phyloP scores from a whole-genome alignment of 2,888 invertebrate genomes.

The Periphyllus acericola region DNA sequence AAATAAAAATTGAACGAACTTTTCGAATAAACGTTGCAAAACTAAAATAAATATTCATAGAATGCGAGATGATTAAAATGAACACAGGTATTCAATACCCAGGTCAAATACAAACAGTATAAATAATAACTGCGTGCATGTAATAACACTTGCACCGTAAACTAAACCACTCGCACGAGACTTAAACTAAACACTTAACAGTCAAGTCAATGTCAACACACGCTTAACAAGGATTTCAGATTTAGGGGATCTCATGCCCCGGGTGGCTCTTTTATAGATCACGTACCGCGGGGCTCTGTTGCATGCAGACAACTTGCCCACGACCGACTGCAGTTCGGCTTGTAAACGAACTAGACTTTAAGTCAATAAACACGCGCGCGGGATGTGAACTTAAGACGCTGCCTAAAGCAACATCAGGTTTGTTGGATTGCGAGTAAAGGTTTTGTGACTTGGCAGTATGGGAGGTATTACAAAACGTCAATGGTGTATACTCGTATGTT shows the following conservation, averaged over 20 bases:
- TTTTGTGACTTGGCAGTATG: neutral
- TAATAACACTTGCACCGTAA: neutral
- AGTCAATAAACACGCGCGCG: neutral
- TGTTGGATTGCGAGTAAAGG: neutral
- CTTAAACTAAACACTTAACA: constrained; percentile 7
- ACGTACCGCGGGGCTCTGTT: neutral
- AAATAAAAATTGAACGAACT: no score
- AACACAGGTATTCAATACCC: no score
- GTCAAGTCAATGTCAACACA: neutral
- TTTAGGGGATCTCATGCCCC: neutral
- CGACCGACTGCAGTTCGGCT: neutral
- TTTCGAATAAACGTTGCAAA: no score
- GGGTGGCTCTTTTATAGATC: neutral
- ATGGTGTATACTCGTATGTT: neutral
- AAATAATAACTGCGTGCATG: no score
- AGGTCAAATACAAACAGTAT: no score
- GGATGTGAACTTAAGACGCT: neutral
- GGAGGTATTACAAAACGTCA: neutral
- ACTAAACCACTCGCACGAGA: neutral
- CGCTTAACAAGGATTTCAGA: neutral
- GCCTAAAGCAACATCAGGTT: neutral
- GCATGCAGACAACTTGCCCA: neutral
- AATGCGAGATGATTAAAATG: no score
- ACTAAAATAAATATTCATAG: no score
- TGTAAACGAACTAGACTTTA: neutral